phyloP scores from a whole-genome alignment of 1,140 invertebrate genomes.

The Drosophila bocqueti region DNA sequence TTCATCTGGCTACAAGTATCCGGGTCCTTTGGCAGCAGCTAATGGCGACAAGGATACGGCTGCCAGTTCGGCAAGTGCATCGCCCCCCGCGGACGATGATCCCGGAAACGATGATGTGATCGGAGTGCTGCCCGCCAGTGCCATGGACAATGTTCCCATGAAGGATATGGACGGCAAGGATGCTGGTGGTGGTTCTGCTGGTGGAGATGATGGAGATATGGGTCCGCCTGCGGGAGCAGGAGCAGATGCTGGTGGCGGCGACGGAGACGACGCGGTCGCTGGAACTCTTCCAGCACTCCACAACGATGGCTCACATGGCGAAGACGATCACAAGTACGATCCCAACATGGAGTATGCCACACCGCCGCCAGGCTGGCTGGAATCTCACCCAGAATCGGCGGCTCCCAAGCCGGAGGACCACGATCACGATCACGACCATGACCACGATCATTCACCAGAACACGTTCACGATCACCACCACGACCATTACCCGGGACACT shows the following conservation, averaged over 20 bases:
- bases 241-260: conserved; percentile 18
- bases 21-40: conserved; percentile 51
- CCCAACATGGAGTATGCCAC: conserved; percentile 77
- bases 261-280: conserved; percentile 29
- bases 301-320: conserved; percentile 41
- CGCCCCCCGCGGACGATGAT: conserved; percentile 55
- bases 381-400: conserved; percentile 72
- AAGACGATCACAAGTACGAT: conserved; percentile 72
- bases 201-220: conserved; percentile 16
- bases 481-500: conserved; percentile 51
- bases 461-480: conserved; percentile 70
- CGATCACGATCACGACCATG: conserved; percentile 45
- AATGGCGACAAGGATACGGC: conserved; percentile 59
- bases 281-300: conserved; percentile 43
- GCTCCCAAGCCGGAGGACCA: conserved; percentile 56
- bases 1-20: conserved; percentile 59
- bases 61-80: conserved; percentile 44
- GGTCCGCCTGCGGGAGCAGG: conserved; percentile 13
- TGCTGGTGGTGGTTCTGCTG: conserved; percentile 20
- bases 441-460: conserved; percentile 38
- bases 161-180: conserved; percentile 53
- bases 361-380: conserved; percentile 77
- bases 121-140: conserved; percentile 77
- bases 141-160: conserved; percentile 57
- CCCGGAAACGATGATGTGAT: conserved; percentile 67